Conservation (phyloP, 2,888 invertebrate genomes). For the Drosophila cracens region DNA sequence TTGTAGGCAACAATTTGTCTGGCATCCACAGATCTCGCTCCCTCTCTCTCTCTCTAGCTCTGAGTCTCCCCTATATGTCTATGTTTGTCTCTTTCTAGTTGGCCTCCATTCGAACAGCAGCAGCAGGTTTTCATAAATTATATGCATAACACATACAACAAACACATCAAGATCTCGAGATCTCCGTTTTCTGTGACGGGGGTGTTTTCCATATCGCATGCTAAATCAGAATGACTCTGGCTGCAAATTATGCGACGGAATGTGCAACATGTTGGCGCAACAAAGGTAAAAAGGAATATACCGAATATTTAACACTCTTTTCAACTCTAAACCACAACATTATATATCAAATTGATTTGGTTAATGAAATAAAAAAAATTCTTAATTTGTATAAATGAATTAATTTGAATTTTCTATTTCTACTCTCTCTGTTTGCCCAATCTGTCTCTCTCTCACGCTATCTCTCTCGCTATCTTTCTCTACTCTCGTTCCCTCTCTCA, state of each 20-base stretch:
- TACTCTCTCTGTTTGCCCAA: background rate
- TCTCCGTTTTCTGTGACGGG: constrained; percentile 35
- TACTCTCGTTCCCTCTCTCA: background rate
- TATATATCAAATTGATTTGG: background rate
- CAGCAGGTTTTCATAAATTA: constrained; percentile 46
- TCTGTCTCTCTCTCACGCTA: too few species aligned
- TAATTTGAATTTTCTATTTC: background rate
- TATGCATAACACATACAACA: constrained; percentile 22
- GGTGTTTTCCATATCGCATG: constrained; percentile 48
- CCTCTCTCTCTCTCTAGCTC: background rate
- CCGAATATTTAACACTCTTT: background rate
- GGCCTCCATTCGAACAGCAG: constrained; percentile 45
- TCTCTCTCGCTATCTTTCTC: too few species aligned
- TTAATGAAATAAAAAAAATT: background rate
- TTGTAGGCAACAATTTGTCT: constrained; percentile 80
- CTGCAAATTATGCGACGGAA: constrained; percentile 14
- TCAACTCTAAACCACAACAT: too few species aligned
- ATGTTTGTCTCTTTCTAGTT: constrained; percentile 11
- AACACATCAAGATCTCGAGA: constrained; percentile 34
- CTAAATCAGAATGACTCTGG: constrained; percentile 27
- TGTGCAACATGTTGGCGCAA: constrained; percentile 41
- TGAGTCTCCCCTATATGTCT: background rate
- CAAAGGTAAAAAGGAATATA: background rate
- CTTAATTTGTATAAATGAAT: background rate
- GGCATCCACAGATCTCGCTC: constrained; percentile 42